Base-by-base conservation (phyloP, 30 jellyfish, hydroid and myxozoan species). In the Sanderia malayensis region DNA sequence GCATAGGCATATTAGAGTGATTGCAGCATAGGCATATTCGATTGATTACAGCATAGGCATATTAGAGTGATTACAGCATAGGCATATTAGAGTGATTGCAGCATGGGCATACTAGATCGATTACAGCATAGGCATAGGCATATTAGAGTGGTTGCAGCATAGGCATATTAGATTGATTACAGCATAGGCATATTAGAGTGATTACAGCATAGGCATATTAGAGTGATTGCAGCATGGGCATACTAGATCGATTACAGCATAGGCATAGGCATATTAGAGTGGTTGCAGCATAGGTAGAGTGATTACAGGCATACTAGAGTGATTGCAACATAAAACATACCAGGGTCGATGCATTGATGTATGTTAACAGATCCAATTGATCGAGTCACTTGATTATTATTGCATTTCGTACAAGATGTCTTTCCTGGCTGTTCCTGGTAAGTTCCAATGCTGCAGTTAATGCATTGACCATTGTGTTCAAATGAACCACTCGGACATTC, bases 401-500 rank as follows among this genome's bases (percentile, higher is more conserved):
- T 26, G 33, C 95, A 83, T 57, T 0, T 53, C 9, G 0, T 44
- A 4, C 95, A 83, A 1, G 61, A 31, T 22, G 63, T 64, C 68
- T 71, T n/a, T 0, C 95, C 95, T 15, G 87, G 61, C 22, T 57
- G 30, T 13, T 61, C 31, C 60, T 83, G 95, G 57, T 83, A 83
- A 13, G 83, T 49, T 1, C 95, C 95, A 21, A 83, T 62, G 24
- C 37, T 17, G 60, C 95, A 83, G 13, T 30, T 47, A 1, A 0
- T 33, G 60, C 95, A 83, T 3, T 41, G 71, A 10, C 95, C 87
- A 26, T 49, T 31, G 18, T 21, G 28, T 22, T 76, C 95, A 29
- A 17, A 83, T 4, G 77, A 31, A 1, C 95, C 95, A 46, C 44
- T 78, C 18, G 61, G 82, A 52, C 95, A 83, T 63, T 72, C 68